Base-by-base conservation (phyloP, 2,113 vertebrate species). In the Microcebus ravelobensis region DNA sequence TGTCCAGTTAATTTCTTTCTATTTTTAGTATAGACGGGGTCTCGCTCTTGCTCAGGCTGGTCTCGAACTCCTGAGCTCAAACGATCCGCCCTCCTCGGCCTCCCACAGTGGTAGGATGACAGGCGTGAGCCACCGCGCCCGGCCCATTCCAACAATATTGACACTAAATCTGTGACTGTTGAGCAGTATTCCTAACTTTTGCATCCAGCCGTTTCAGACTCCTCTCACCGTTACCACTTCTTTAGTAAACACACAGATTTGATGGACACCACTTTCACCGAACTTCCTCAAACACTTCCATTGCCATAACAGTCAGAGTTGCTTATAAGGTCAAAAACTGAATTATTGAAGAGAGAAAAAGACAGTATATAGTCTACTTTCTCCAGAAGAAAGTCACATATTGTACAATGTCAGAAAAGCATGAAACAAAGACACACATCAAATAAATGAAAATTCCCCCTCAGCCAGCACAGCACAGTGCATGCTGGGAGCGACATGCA, bases 281-380 rank as follows among this genome's bases (percentile, higher is more conserved):
- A 80, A 81, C 48, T 76, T 90, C 63, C 91, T 91, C 70, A 87
- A 71, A 70, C 27, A 55, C 45, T 79, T 79, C 29, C 27, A 57
- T 71, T 65, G 12, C 10, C 63, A 0, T 50, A 77, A 85, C 34
- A 86, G 52, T 81, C 36, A 23, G 42, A 93, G 86, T 96, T 70
- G 36, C 86, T 90, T 91, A 15, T 94, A 88, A 97, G 55, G 68
- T 91, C 93, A 96, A 93, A 92, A 91, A 89, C 50, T 94, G 86
- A 83, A 97, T 93, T 95, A 93, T 36, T 86, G 39, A 94, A 94
- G 77, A 88, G 5, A 85, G 67, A 74, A 52, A 70, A 77, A 91
- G 61, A 92, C 15, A 88, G 23, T 31, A 15, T 71, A 80, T 91
- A 91, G 93, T 74, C 59, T 31, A 65, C 65, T 90, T 93, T 87